Evolutionary conservation across 92 coral and sea anemone genomes (phyloP), one percentile per base, ranked within the genome.

Genomic region (Virgularia gustaviana): DNA sequence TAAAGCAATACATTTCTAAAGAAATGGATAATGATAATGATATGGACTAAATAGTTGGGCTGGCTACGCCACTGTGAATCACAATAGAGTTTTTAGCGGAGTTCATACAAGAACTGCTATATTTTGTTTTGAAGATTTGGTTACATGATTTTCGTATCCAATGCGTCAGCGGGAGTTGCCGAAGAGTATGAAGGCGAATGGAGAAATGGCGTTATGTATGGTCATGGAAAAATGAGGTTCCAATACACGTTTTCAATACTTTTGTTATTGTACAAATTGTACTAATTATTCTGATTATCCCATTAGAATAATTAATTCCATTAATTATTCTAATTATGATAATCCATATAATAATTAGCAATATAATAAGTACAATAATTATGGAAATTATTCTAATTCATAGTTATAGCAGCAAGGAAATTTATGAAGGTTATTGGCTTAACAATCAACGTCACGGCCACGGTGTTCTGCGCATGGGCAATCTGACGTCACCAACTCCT

Each of bases 141-240:
- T 34, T 75, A 77, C 9, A 85, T 92, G 96, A 83, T 87, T 41
- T 92, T 88, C 59, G 88, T 96, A 24, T 67, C 78, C 13, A 79
- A 73, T 25, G 42, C 59, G 24, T 70, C 88, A 19, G 90, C 79
- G 22, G 72, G 78, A 18, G 81, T 78, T 19, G 87, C 83, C 30
- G 90, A 84, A 72, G 85, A 85, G 39, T 92, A 92, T 36, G 91
- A 87, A 57, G 98, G 98, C 0, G 89, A 92, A 42, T 92, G 98
- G 98, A 62, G 78, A 33, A 72, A 84, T 19, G 98, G 98, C 11
- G 79, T 89, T 78, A 89, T 92, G 79, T 56, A 87, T 7, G 98
- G 98, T 30, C 86, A 73, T 72, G 98, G 98, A 34, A 87, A 81
- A 65, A 85, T 92, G 96, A 92, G 90, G 98, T 86, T 60, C 58